Evolutionary conservation across 2,797 vertebrate genomes (phyloP).

Genomic region (Perodicticus potto): DNA sequence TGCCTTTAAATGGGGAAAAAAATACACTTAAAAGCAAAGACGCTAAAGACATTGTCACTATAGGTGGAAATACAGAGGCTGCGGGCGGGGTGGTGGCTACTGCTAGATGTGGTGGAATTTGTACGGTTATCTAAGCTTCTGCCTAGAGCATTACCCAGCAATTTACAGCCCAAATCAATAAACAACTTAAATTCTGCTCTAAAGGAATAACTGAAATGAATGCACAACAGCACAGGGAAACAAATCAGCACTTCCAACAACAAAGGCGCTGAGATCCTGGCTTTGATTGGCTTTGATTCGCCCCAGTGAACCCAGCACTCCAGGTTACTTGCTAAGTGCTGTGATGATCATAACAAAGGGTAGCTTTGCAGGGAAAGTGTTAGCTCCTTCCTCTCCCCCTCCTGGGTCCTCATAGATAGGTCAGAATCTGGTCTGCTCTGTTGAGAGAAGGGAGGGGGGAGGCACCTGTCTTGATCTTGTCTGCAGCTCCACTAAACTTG

Average conservation of each 20-base stretch:
- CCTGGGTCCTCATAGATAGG: background rate
- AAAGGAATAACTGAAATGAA: constrained; percentile 71
- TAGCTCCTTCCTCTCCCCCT: background rate
- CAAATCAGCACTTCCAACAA: constrained; percentile 39
- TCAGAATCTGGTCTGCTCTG: background rate
- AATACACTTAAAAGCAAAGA: constrained; percentile 57
- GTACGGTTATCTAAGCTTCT: constrained; percentile 39
- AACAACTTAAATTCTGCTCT: constrained; percentile 72
- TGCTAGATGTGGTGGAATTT: background rate
- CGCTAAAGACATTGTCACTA: constrained; percentile 15
- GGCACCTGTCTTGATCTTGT: background rate
- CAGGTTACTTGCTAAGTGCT: background rate
- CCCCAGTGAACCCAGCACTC: background rate
- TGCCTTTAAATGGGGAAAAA: constrained; percentile 27
- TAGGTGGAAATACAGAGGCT: constrained; percentile 22
- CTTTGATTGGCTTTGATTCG: background rate
- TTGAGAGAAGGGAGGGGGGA: background rate
- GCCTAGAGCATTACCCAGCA: constrained; percentile 38
- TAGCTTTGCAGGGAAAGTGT: background rate
- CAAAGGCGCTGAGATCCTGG: background rate
- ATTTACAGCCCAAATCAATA: constrained; percentile 73
- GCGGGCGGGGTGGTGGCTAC: no score
- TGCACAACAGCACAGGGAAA: constrained; percentile 35
- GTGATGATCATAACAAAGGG: background rate
- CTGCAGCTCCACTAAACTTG: background rate